Evolutionary conservation across 1,140 invertebrate species (phyloP).

Genomic region (Calephelis virginiensis): DNA sequence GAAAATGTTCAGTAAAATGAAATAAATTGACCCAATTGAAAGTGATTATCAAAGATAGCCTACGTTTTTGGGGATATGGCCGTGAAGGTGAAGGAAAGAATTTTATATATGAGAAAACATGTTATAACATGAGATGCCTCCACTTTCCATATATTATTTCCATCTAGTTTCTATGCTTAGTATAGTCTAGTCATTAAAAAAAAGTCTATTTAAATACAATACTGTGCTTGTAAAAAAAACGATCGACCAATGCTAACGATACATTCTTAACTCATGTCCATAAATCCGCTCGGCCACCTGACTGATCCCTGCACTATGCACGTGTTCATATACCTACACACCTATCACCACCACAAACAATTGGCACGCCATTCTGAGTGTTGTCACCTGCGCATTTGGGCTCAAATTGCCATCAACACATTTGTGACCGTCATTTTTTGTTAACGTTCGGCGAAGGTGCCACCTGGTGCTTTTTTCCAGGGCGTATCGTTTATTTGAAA

Average conservation of each 20-base stretch:
- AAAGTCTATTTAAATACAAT: not conserved
- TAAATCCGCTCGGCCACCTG: conserved; percentile 53
- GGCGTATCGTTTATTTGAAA: conserved; percentile 51
- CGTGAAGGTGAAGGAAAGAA: no score
- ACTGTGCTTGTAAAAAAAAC: not conserved
- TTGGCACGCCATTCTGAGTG: conserved; percentile 46
- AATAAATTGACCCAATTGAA: no score
- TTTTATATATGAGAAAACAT: no score
- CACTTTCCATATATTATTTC: no score
- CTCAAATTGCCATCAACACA: conserved; percentile 37
- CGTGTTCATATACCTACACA: conserved; percentile 52
- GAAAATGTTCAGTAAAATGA: no score
- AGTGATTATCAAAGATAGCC: no score
- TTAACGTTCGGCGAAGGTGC: conserved; percentile 55
- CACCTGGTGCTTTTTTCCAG: conserved; percentile 70
- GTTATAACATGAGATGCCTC: no score
- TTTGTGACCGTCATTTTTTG: conserved; percentile 46
- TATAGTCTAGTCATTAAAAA: no score
- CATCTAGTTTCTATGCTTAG: no score
- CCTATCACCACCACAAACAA: not conserved
- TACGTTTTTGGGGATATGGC: no score
- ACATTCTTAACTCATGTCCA: conserved; percentile 45
- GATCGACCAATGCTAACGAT: conserved; percentile 39
- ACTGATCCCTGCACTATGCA: conserved; percentile 54
- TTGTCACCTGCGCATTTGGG: conserved; percentile 37